Evolutionary conservation across 2,113 vertebrate species (phyloP), one percentile per base, ranked within the genome.

Genomic region (Lucifuga dentata): DNA sequence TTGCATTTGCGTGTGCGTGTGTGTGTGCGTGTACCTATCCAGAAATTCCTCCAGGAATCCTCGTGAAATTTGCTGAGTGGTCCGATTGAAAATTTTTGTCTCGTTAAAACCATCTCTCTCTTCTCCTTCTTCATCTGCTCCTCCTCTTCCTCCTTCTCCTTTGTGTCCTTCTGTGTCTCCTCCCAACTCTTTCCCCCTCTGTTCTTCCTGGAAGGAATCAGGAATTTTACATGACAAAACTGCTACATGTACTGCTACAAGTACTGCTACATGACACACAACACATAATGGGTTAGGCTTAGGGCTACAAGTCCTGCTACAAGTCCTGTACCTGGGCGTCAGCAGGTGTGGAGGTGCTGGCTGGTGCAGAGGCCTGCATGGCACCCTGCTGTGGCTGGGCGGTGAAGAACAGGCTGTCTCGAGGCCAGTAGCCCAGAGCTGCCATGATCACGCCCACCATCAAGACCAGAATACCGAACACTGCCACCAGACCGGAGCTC

Each of bases 371-470:
- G 17, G 73, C 65, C 68, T 77, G 63, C 0, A 58, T 17, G 1
- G 76, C 2, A 16, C 44, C 73, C 70, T 81, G 73, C 11, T 51
- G 62, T 35, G 78, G 44, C 7, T 15, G 61, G 13, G 62, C 3
- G 5, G 52, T 67, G 69, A 79, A 46, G 55, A 88, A 63, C 19
- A 86, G 59, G 19, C 92, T 92, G 16, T 93, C 88, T 55, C 93
- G 94, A 0, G 97, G 97, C 96, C 97, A 98, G 82, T 99, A 99
- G 55, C 97, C 97, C 85, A 99, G 87, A 58, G 96, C 93, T 0
- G 97, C 96, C 93, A 98, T 92, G 60, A 95, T 88, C 0, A 95
- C 92, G 11, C 97, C 97, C 70, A 96, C 92, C 57, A 99, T 68
- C 69, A 99, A 89, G 45, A 98, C 94, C 21, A 97, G 78, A 51